phyloP scores from a whole-genome alignment of 1,140 invertebrate species.

The Philaenus spumarius region DNA sequence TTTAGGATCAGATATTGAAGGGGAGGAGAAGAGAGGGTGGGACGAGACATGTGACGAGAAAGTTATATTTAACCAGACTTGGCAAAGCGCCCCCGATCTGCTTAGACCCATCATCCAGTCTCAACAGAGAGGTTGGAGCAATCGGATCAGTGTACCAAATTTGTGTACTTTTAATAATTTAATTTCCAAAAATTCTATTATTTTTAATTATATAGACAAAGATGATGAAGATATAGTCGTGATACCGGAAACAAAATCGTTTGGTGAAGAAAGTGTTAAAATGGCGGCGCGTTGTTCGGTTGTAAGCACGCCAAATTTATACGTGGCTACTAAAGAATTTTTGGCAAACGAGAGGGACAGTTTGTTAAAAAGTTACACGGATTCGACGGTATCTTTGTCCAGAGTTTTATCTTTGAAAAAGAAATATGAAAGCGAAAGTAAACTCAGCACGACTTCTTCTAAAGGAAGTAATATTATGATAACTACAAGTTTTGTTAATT shows the following conservation, averaged over 20 bases:
- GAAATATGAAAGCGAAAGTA: slow-evolving; percentile 23
- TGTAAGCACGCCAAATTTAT: slow-evolving; percentile 56
- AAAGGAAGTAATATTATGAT: slow-evolving; percentile 31
- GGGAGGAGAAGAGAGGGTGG: slow-evolving; percentile 3
- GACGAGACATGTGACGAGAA: slow-evolving; percentile 19
- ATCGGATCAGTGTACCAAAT: not conserved
- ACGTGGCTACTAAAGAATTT: slow-evolving; percentile 32
- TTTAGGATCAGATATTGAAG: not conserved
- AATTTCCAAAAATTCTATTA: slow-evolving; percentile 16
- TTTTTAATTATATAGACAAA: slow-evolving; percentile 15
- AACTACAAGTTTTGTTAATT: slow-evolving; percentile 32
- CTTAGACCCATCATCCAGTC: slow-evolving; percentile 18
- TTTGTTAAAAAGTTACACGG: slow-evolving; percentile 8
- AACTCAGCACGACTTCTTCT: slow-evolving; percentile 22
- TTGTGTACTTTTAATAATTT: slow-evolving; percentile 4
- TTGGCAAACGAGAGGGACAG: slow-evolving; percentile 33
- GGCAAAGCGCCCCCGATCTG: slow-evolving; percentile 33
- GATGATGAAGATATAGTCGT: slow-evolving; percentile 20
- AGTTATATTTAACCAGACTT: slow-evolving; percentile 32
- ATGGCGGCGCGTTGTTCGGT: slow-evolving; percentile 36
- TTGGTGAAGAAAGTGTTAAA: slow-evolving; percentile 13
- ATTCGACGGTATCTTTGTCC: slow-evolving; percentile 24
- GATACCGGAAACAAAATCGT: slow-evolving; percentile 20
- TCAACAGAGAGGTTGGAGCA: not conserved
- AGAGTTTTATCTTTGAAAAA: slow-evolving; percentile 26